Evolutionary conservation across 1,140 invertebrate species (phyloP), one percentile per base, ranked within the genome.

Genomic region (Drosophila pseudoananassae): DNA sequence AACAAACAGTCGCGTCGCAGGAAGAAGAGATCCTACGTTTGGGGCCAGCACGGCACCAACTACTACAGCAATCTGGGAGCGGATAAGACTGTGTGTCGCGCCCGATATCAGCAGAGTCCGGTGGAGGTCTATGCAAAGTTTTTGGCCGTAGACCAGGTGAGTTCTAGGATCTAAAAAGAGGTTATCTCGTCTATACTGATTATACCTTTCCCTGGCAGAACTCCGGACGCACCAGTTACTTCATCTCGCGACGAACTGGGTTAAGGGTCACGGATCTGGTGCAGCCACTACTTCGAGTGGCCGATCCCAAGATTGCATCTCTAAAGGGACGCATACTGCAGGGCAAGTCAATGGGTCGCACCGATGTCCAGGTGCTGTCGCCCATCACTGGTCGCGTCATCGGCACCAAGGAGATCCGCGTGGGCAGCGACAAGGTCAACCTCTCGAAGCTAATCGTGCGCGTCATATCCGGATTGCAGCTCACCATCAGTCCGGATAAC

Each of bases 261-360:
- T 92, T 99, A 17, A 94, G 97, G 43, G 96, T 99, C 2, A 99
- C 98, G 0, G 97, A 99, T 90, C 92, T 99, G n/a, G 96, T 99
- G 12, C 92, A 95, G 33, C 95, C 96, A 0, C 93, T 97, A 59
- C 92, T 99, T 46, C 93, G 97, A 0, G 96, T 98, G 7, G 96
- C 97, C 1, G 98, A 99, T 93, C 95, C 96, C 0, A 94, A 97
- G 55, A 96, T 99, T 51, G 97, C 98, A 0, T 94, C 94, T 4
- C 92, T 98, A 1, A 94, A 97, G 61, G 95, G 96, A 1, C 94
- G 95, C 17, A 95, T 97, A 8, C 93, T 99, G 17, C 96, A 97
- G 90, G 98, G 98, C 6, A 93, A 96, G n/a, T 95, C 95, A 4
- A 95, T 96, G 49, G 98, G 98, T 3, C 92, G 96, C 15, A 98